Conservation (phyloP, 2,797 vertebrate genomes). For the Danio kyathit region DNA sequence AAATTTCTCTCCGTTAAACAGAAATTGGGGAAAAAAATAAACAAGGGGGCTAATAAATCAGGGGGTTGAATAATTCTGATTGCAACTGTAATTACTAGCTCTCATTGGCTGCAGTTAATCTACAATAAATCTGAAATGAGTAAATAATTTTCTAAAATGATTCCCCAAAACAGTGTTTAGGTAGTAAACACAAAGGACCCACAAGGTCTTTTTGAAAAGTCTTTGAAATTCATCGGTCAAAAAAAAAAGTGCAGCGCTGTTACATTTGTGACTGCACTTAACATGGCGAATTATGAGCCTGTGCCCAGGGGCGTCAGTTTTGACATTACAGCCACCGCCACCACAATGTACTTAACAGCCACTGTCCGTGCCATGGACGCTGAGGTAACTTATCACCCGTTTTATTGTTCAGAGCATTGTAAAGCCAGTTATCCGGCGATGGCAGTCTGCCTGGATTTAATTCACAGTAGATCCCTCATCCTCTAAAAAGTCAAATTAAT, state of each 20-base stretch:
- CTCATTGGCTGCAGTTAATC: neutral
- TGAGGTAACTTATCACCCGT: slow-evolving; percentile 39
- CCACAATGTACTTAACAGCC: slow-evolving; percentile 34
- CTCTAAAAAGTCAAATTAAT: slow-evolving; percentile 51
- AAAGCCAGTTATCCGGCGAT: slow-evolving; percentile 34
- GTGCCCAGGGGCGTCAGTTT: slow-evolving; percentile 21
- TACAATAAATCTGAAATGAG: neutral
- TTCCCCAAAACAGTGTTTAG: slow-evolving; percentile 2
- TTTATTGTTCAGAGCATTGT: slow-evolving; percentile 51
- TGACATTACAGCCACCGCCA: slow-evolving; percentile 39
- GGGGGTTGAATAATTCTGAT: no score
- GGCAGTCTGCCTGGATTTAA: slow-evolving; percentile 26
- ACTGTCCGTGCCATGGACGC: slow-evolving; percentile 24
- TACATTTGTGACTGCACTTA: slow-evolving; percentile 44
- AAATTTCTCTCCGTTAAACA: no score
- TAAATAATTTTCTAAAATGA: neutral
- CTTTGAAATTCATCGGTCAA: slow-evolving; percentile 6
- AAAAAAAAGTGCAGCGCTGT: neutral
- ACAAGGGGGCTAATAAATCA: no score
- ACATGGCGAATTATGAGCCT: slow-evolving; percentile 31
- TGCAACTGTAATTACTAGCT: no score
- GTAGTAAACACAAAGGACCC: neutral
- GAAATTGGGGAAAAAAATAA: no score
- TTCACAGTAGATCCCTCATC: slow-evolving; percentile 29
- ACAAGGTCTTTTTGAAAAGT: slow-evolving; percentile 6